Conservation (phyloP, 2,797 vertebrate genomes). For the Thaleichthys pacificus region DNA sequence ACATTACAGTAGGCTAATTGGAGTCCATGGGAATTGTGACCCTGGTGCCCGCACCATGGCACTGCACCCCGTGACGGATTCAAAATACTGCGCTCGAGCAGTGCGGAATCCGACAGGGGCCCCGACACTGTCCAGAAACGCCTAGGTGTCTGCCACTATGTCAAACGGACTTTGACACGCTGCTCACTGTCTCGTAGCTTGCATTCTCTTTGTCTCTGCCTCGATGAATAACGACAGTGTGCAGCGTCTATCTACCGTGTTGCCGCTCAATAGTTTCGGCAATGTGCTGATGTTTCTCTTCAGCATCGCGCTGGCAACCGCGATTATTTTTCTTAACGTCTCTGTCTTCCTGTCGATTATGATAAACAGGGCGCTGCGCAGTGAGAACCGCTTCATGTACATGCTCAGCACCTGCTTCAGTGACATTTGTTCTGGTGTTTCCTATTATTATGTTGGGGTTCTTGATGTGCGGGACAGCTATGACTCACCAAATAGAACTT, state of each 20-base stretch:
- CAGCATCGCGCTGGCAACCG: slow-evolving; percentile 56
- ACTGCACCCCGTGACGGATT: background rate
- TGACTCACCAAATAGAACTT: slow-evolving; percentile 67
- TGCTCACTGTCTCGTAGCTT: background rate
- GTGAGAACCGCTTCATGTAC: slow-evolving; percentile 80
- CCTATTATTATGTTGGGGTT: slow-evolving; percentile 75
- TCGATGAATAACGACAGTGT: slow-evolving; percentile 61
- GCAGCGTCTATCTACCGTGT: slow-evolving; percentile 40
- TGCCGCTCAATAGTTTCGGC: slow-evolving; percentile 68
- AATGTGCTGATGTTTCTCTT: slow-evolving; percentile 73
- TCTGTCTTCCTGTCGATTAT: slow-evolving; percentile 71
- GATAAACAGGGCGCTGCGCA: slow-evolving; percentile 64
- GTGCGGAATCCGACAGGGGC: background rate
- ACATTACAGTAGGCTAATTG: background rate
- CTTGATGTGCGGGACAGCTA: slow-evolving; percentile 69
- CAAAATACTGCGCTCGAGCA: too few species aligned
- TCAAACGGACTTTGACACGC: background rate
- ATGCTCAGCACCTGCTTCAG: slow-evolving; percentile 81
- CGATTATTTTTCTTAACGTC: slow-evolving; percentile 70
- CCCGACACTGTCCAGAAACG: background rate
- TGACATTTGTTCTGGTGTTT: slow-evolving; percentile 74
- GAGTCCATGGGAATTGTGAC: background rate
- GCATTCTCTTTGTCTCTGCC: slow-evolving; percentile 11
- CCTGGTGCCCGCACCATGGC: background rate
- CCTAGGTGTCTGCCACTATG: background rate